Conservation (phyloP, 23 tunicate species). For the Halocynthia aurantium region DNA sequence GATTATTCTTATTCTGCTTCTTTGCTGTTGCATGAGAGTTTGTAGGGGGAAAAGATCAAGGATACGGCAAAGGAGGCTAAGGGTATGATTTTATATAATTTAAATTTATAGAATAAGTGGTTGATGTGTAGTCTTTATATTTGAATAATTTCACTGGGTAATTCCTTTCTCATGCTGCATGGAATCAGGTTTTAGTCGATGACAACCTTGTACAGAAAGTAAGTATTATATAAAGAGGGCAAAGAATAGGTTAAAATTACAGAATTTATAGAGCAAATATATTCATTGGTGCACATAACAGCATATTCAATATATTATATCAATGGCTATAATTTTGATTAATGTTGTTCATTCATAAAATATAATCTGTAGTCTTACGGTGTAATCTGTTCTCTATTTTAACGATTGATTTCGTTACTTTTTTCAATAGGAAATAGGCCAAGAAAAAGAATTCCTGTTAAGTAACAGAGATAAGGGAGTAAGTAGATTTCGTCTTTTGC, state of each 20-base stretch:
- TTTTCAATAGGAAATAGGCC: slow-evolving; percentile 20
- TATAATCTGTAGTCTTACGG: not conserved
- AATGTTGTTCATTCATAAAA: not conserved
- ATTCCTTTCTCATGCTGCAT: not conserved
- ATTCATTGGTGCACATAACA: too few species aligned
- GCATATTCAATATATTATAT: too few species aligned
- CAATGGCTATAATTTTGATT: too few species aligned
- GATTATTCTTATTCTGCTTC: not conserved
- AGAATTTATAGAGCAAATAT: too few species aligned
- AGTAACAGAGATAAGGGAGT: slow-evolving; percentile 16
- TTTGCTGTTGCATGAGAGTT: slow-evolving; percentile 2
- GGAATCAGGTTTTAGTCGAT: not conserved
- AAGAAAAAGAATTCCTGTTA: slow-evolving; percentile 17
- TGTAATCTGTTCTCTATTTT: not conserved
- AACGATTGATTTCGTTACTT: not conserved
- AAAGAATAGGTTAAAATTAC: too few species aligned
- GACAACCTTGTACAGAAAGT: too few species aligned
- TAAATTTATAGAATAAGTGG: too few species aligned
- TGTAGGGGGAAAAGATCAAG: not conserved
- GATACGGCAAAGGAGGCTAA: not conserved
- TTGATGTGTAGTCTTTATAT: not conserved
- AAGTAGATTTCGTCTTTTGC: not conserved
- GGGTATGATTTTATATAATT: not conserved
- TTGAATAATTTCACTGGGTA: not conserved
- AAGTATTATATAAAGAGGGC: too few species aligned